Evolutionary conservation across 1,140 invertebrate genomes (phyloP).

Genomic region (Drosophila kikkawai): DNA sequence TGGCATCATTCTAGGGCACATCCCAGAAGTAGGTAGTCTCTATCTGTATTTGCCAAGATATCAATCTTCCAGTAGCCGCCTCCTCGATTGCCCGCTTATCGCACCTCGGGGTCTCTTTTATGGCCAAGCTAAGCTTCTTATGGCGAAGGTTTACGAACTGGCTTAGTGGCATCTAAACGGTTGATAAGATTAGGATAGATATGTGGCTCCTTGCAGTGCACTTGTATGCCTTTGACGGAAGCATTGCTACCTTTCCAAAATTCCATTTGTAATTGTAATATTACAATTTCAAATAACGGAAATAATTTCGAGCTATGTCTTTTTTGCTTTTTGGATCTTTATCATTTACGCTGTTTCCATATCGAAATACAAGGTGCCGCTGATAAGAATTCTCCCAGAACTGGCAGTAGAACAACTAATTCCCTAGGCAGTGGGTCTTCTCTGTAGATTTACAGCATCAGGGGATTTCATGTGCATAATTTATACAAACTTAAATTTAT

Average conservation of each 20-base stretch:
- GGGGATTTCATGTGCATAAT: conserved; percentile 35
- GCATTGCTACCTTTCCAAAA: conserved; percentile 1
- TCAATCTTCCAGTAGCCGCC: conserved; percentile 45
- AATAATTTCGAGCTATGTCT: conserved; percentile 4
- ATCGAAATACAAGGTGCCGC: conserved; percentile 37
- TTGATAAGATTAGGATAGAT: conserved; percentile 44
- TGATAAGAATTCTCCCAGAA: conserved; percentile 29
- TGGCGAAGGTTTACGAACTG: conserved; percentile 34
- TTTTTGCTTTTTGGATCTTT: conserved; percentile 5
- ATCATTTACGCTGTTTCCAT: conserved; percentile 8
- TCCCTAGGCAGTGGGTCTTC: conserved; percentile 36
- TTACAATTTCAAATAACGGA: conserved; percentile 34
- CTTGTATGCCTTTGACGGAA: neutral
- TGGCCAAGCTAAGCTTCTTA: conserved; percentile 57
- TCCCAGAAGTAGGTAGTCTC: neutral
- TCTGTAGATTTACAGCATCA: conserved; percentile 56
- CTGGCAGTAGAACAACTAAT: conserved; percentile 14
- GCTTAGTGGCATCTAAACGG: conserved; percentile 2
- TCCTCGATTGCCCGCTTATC: conserved; percentile 37
- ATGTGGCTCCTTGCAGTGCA: neutral
- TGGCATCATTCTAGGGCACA: conserved; percentile 8
- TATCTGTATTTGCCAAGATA: conserved; percentile 20
- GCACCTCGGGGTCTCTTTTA: conserved; percentile 41
- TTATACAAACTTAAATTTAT: conserved; percentile 70
- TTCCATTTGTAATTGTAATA: conserved; percentile 31